phyloP scores from a whole-genome alignment of 2,113 vertebrate genomes.

The Tringa solitaria region DNA sequence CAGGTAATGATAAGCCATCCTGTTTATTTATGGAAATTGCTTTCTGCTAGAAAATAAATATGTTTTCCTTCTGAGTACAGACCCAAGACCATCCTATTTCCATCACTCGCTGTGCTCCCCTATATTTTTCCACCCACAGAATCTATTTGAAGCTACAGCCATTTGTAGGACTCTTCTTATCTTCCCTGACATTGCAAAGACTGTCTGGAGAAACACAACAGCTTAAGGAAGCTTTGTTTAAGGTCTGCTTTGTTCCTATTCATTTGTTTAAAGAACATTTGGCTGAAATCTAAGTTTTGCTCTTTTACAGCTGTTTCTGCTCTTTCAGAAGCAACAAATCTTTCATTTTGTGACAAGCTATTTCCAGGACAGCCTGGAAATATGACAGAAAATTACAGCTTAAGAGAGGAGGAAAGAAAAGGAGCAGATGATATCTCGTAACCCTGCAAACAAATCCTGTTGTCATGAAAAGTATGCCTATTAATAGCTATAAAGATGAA shows the following conservation, averaged over 20 bases:
- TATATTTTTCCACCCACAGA: not conserved
- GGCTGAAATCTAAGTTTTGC: not conserved
- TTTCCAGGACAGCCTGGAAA: not conserved
- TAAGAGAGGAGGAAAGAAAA: not conserved
- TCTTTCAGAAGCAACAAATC: not conserved
- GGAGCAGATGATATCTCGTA: constrained; percentile 14
- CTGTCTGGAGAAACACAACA: not conserved
- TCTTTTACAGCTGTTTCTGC: constrained; percentile 2
- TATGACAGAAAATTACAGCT: not conserved
- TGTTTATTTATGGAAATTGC: constrained; percentile 22
- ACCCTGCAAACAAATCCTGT: not conserved
- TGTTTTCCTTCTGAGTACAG: not conserved
- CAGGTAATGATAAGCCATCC: not conserved
- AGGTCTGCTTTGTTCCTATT: not conserved
- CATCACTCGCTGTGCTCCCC: not conserved
- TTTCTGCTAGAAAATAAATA: not conserved
- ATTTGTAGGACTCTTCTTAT: not conserved
- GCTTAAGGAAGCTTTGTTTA: not conserved
- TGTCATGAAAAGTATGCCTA: not conserved
- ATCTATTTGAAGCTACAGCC: not conserved
- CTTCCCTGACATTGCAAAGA: not conserved
- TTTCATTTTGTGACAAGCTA: constrained; percentile 24
- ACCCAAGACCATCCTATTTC: not conserved
- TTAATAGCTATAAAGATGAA: constrained; percentile 20
- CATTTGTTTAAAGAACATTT: not conserved